Conservation (phyloP, 2,797 vertebrate genomes). For the Sciurus vulgaris region DNA sequence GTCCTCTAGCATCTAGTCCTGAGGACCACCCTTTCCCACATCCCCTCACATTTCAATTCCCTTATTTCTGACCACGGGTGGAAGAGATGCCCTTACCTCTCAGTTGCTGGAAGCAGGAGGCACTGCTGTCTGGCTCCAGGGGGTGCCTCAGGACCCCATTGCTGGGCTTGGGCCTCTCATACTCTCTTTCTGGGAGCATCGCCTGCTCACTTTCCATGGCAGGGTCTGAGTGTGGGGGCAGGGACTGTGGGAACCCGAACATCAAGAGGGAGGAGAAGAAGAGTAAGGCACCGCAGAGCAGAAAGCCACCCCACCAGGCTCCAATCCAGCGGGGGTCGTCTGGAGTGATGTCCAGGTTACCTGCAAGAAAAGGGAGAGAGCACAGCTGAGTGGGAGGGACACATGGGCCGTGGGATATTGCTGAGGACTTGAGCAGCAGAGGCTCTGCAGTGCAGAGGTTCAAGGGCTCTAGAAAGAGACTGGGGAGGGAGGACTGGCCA, state of each 20-base stretch:
- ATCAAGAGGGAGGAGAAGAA: slow-evolving; percentile 97
- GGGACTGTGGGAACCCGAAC: slow-evolving; percentile 98
- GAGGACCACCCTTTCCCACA: fast-evolving
- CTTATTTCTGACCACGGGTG: fast-evolving
- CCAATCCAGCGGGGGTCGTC: slow-evolving; percentile 99
- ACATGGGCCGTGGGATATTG: fast-evolving
- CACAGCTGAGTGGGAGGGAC: neutral
- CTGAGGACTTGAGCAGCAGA: too few relatives aligned
- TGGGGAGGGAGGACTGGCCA: fast-evolving
- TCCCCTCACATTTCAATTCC: fast-evolving
- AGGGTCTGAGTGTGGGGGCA: slow-evolving; percentile 89
- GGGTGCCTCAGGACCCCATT: slow-evolving; percentile 91
- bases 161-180: slow-evolving; percentile 93
- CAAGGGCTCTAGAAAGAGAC: neutral
- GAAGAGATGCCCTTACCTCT: slow-evolving; percentile 89
- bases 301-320: slow-evolving; percentile 99
- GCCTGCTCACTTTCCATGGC: slow-evolving; percentile 93
- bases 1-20: neutral
- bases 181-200: slow-evolving; percentile 95
- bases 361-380: slow-evolving; percentile 85
- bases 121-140: slow-evolving; percentile 89
- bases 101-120: slow-evolving; percentile 97
- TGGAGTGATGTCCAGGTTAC: slow-evolving; percentile 93
- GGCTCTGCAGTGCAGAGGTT: neutral
- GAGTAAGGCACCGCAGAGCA: slow-evolving; percentile 98